Percentiles rank a stretch among this genome's conserved stretches.
Conservation (phyloP, 1,140 invertebrate species). For the Lethocerus indicus region DNA sequence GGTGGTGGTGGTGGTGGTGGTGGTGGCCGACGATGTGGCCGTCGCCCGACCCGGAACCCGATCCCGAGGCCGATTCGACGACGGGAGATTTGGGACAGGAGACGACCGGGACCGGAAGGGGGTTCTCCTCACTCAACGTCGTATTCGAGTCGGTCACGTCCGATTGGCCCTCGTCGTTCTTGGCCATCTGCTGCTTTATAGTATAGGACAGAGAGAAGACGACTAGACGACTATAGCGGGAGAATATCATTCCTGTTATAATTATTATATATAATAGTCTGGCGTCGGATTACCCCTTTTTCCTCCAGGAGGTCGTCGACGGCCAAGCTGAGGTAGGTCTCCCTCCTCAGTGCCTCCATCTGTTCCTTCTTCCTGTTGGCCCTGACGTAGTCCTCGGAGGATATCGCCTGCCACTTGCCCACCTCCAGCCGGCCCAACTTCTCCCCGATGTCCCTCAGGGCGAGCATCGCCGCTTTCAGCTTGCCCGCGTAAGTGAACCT, state of each 20-base stretch:
- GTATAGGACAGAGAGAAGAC: too few relatives aligned
- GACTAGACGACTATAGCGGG: too few relatives aligned
- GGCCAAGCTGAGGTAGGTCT: slow-evolving; percentile 48
- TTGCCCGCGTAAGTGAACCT: slow-evolving; percentile 83
- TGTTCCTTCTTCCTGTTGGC: slow-evolving; percentile 77
- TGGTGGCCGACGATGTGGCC: background rate
- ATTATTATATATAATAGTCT: slow-evolving; percentile 4
- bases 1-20: background rate
- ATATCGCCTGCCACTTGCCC: slow-evolving; percentile 79
- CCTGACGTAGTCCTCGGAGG: slow-evolving; percentile 77
- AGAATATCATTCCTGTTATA: background rate
- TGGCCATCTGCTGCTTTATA: slow-evolving; percentile 29
- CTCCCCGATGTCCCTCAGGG: slow-evolving; percentile 68
- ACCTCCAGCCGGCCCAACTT: slow-evolving; percentile 76
- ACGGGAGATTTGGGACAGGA: slow-evolving; percentile 23
- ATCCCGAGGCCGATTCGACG: slow-evolving; percentile 13
- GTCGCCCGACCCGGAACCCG: slow-evolving; percentile 15
- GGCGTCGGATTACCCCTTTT: slow-evolving; percentile 39
- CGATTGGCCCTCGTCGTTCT: slow-evolving; percentile 26
- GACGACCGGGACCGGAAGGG: slow-evolving; percentile 22
- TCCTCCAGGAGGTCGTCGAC: slow-evolving; percentile 62
- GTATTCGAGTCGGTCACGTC: slow-evolving; percentile 13
- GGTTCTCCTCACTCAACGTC: slow-evolving; percentile 22
- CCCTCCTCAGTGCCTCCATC: slow-evolving; percentile 60
- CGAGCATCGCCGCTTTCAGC: slow-evolving; percentile 67